Evolutionary conservation across 1,140 invertebrate species (phyloP).

Genomic region (Globodera ellingtonae): DNA sequence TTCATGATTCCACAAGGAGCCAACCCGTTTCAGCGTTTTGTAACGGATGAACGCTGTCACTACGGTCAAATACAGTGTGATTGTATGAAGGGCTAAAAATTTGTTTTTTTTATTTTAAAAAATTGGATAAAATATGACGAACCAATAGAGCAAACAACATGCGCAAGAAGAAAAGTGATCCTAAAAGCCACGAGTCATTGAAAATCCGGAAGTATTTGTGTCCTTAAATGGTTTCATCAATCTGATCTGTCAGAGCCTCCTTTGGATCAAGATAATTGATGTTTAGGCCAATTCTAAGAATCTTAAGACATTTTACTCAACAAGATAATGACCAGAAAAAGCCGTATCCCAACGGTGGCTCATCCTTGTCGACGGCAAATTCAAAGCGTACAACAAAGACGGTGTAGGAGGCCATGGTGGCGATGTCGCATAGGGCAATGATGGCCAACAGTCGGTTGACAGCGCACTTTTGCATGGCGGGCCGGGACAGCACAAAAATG

Average conservation of each 20-base stretch:
- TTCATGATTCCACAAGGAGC: slow-evolving; percentile 54
- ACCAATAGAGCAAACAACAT: slow-evolving; percentile 50
- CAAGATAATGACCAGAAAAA: slow-evolving; percentile 33
- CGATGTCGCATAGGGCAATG: slow-evolving; percentile 55
- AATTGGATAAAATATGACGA: neutral
- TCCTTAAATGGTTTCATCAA: neutral
- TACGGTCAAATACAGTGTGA: slow-evolving; percentile 53
- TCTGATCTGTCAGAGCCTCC: too few relatives aligned
- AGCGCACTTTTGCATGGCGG: slow-evolving; percentile 55
- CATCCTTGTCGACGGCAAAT: slow-evolving; percentile 44
- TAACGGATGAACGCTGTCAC: slow-evolving; percentile 57
- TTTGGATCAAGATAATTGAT: too few relatives aligned
- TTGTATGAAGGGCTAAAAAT: slow-evolving; percentile 49
- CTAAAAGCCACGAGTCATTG: neutral
- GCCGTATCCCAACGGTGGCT: slow-evolving; percentile 51
- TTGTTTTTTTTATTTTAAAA: neutral
- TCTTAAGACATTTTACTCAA: too few relatives aligned
- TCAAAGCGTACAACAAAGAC: slow-evolving; percentile 54
- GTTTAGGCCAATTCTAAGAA: too few relatives aligned
- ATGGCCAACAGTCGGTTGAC: slow-evolving; percentile 51
- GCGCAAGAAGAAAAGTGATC: slow-evolving; percentile 48
- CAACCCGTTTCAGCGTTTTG: slow-evolving; percentile 51
- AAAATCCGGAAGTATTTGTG: neutral
- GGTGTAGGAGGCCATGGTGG: slow-evolving; percentile 54
- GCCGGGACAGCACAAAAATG: slow-evolving; percentile 46